phyloP scores from a whole-genome alignment of 2,113 vertebrate species.

The Apus apus region DNA sequence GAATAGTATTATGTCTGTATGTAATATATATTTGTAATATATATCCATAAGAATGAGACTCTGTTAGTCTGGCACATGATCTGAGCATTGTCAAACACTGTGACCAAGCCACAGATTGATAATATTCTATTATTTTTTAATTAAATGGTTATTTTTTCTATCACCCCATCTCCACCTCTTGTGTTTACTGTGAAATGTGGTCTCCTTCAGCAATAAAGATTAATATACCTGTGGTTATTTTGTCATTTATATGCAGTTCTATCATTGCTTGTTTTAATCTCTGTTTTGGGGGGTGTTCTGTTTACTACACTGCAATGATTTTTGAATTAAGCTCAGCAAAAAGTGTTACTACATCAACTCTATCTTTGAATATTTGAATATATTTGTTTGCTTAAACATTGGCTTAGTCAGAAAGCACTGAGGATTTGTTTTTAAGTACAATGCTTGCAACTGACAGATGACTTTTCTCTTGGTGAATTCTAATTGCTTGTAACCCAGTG shows the following conservation, averaged over 20 bases:
- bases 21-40: neutral
- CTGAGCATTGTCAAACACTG: neutral
- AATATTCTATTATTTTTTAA: neutral
- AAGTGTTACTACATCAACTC: constrained; percentile 49
- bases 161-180: neutral
- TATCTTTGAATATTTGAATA: constrained; percentile 72
- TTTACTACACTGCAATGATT: constrained; percentile 53
- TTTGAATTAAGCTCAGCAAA: constrained; percentile 63
- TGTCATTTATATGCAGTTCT: constrained; percentile 70
- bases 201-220: constrained; percentile 22
- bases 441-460: constrained; percentile 29
- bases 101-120: neutral
- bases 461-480: constrained; percentile 47
- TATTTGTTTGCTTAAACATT: constrained; percentile 63
- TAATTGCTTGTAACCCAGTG: constrained; percentile 37
- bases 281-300: constrained; percentile 47
- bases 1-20: neutral
- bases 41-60: neutral
- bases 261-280: constrained; percentile 35
- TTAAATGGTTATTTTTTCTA: neutral
- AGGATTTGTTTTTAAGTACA: constrained; percentile 46
- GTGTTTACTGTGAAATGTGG: constrained; percentile 27
- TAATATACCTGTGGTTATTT: constrained; percentile 61
- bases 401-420: constrained; percentile 41
- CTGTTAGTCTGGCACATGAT: neutral